Percentiles rank a stretch among this genome's conserved stretches.
Evolutionary conservation across 53 echinoderm and acorn worm genomes (phyloP).

Genomic region (Holothuria scabra): DNA sequence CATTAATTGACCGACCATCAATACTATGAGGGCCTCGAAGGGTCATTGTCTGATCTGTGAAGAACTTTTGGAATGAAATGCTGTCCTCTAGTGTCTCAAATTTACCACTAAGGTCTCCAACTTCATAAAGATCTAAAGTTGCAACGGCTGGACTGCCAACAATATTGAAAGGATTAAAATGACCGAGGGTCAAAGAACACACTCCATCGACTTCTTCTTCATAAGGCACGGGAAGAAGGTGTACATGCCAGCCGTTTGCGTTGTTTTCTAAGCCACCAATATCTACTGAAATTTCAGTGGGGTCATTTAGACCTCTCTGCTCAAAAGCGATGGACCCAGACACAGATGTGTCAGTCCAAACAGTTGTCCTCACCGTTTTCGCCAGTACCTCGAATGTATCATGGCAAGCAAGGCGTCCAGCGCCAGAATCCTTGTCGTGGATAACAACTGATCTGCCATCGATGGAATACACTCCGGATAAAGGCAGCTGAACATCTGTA

Average conservation of each 20-base stretch:
- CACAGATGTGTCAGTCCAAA: slow-evolving; percentile 67
- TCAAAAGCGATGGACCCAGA: slow-evolving; percentile 67
- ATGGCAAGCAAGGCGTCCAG: slow-evolving; percentile 72
- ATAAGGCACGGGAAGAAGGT: slow-evolving; percentile 77
- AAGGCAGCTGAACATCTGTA: slow-evolving; percentile 83
- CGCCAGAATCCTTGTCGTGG: slow-evolving; percentile 66
- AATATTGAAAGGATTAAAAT: slow-evolving; percentile 88
- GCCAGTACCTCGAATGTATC: slow-evolving; percentile 65
- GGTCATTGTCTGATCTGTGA: slow-evolving; percentile 73
- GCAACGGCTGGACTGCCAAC: slow-evolving; percentile 63
- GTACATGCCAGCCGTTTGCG: slow-evolving; percentile 91
- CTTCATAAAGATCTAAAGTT: slow-evolving; percentile 86
- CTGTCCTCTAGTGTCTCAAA: slow-evolving; percentile 68
- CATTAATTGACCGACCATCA: slow-evolving; percentile 75
- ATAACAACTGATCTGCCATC: slow-evolving; percentile 72
- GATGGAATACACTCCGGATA: slow-evolving; percentile 74
- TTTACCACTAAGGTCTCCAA: slow-evolving; percentile 93
- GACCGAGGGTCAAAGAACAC: slow-evolving; percentile 71
- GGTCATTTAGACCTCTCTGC: slow-evolving; percentile 68
- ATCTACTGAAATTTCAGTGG: slow-evolving; percentile 53
- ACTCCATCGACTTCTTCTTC: slow-evolving; percentile 34
- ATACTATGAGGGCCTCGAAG: slow-evolving; percentile 84
- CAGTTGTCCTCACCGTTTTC: slow-evolving; percentile 21
- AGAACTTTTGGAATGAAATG: slow-evolving; percentile 14
- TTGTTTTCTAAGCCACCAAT: slow-evolving; percentile 55